These are phyloP conservation scores for Ictidomys tridecemlineatus DNA, from an alignment of 2,113 vertebrate species.

Conservation along the genomic window DNA sequence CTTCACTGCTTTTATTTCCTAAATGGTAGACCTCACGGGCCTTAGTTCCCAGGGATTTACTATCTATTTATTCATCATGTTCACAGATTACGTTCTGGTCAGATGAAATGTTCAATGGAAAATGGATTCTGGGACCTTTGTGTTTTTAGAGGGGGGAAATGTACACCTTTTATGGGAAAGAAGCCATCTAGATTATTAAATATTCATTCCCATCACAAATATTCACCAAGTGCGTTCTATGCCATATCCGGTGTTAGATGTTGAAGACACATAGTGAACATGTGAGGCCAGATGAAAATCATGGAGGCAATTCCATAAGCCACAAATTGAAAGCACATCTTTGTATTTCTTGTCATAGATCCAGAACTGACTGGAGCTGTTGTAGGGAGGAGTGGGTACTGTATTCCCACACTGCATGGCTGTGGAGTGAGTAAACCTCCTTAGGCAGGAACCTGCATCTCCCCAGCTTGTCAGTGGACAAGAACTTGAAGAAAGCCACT, in stretches of 20 bases:
- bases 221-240: neutral
- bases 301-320: neutral
- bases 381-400: neutral
- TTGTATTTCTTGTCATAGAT: neutral
- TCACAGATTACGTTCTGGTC: neutral
- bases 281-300: neutral
- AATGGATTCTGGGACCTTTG: neutral
- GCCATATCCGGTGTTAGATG: neutral
- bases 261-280: neutral
- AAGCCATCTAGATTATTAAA: neutral
- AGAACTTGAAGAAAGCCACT: neutral
- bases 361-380: neutral
- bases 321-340: neutral
- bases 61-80: neutral
- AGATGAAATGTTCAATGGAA: neutral
- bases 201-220: constrained; percentile 7
- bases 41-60: neutral
- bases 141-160: neutral
- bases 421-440: neutral
- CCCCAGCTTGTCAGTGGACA: neutral
- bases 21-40: neutral
- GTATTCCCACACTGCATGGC: neutral
- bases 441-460: neutral
- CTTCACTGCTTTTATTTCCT: neutral
- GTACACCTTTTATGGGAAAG: neutral